Conservation (phyloP, 53 echinoderm and acorn worm species). For the Echinarachnius parma region DNA sequence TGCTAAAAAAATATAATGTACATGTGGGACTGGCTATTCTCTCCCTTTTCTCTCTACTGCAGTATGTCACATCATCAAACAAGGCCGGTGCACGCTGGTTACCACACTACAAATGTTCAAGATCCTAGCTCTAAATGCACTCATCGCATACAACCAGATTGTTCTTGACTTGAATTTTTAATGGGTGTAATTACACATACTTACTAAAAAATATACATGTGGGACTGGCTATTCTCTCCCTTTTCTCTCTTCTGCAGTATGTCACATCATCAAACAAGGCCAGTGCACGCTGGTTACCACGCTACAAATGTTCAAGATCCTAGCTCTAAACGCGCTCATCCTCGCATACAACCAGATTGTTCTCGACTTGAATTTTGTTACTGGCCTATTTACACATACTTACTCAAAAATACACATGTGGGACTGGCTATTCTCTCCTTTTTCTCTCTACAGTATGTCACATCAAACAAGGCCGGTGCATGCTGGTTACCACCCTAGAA, state of each 20-base stretch:
- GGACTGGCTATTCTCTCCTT: too few species aligned
- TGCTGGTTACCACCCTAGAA: conserved; percentile 97
- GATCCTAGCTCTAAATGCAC: conserved; percentile 93
- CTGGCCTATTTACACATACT: too few species aligned
- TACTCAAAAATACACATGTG: too few species aligned
- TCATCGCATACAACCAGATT: conserved; percentile 98
- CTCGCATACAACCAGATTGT: conserved; percentile 98
- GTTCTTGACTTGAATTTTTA: too few species aligned
- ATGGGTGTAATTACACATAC: too few species aligned
- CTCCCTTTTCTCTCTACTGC: too few species aligned
- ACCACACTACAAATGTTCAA: conserved; percentile 99
- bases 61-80: conserved; percentile 58
- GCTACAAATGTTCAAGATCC: conserved; percentile 99
- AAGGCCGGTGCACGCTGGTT: conserved; percentile 94
- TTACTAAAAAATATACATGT: too few species aligned
- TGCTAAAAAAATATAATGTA: too few species aligned
- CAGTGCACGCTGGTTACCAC: conserved; percentile 97
- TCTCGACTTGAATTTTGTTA: too few species aligned
- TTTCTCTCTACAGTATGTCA: conserved; percentile 40
- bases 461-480: conserved; percentile 88
- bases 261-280: conserved; percentile 71
- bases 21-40: too few species aligned
- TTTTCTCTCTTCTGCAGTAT: conserved; percentile 29
- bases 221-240: too few species aligned
- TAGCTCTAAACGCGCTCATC: conserved; percentile 95